Evolutionary conservation across 2,113 vertebrate species (phyloP).

Genomic region (Siniperca knerii): DNA sequence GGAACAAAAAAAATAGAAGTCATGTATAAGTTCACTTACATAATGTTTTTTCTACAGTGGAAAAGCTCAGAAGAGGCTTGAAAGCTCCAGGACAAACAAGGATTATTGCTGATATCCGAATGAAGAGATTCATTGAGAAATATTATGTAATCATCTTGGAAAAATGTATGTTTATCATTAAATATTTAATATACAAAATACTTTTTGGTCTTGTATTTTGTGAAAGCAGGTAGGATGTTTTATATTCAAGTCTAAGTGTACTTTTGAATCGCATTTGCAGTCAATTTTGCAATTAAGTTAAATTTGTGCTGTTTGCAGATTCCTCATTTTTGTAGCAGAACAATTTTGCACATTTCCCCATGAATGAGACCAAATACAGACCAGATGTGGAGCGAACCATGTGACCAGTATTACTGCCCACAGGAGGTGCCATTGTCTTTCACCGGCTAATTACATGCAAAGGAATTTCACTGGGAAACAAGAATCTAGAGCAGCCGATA

Average conservation of each 20-base stretch:
- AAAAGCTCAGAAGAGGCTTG: not conserved
- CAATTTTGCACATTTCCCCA: slow-evolving; percentile 6
- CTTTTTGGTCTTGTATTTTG: not conserved
- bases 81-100: not conserved
- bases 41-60: too few species aligned
- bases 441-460: slow-evolving; percentile 10
- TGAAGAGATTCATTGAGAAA: not conserved
- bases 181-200: not conserved
- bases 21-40: not conserved
- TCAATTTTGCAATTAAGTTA: not conserved
- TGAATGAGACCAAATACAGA: slow-evolving; percentile 37
- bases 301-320: not conserved
- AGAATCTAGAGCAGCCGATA: not conserved
- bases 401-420: slow-evolving; percentile 54
- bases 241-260: not conserved
- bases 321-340: not conserved
- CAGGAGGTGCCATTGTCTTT: slow-evolving; percentile 59
- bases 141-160: not conserved
- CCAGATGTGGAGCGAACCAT: slow-evolving; percentile 60
- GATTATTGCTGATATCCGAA: not conserved
- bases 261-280: not conserved
- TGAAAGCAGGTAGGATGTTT: not conserved
- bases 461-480: slow-evolving; percentile 34
- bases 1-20: not conserved
- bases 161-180: not conserved